Percentiles rank a stretch among this genome's conserved stretches.
phyloP scores from a whole-genome alignment of 2,797 vertebrate genomes.

The Acanthornis magna region DNA sequence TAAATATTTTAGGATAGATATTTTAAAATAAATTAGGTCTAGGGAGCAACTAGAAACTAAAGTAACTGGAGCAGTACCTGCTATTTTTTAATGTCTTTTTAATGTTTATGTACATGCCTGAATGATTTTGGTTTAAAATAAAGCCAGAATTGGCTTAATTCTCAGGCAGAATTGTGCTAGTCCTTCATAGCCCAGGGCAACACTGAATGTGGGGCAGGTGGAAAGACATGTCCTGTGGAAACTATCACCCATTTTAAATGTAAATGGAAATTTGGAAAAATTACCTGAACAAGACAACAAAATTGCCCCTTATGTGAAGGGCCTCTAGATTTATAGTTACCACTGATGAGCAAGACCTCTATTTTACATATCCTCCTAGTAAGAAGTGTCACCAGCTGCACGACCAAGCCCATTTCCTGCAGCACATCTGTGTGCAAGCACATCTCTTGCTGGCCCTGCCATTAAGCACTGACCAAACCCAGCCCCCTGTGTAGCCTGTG shows the following conservation, averaged over 20 bases:
- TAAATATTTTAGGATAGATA: conserved; percentile 13
- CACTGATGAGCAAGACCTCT: not conserved
- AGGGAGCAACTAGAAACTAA: not conserved
- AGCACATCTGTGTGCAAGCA: not conserved
- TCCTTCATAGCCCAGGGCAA: not conserved
- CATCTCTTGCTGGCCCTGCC: not conserved
- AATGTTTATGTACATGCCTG: not conserved
- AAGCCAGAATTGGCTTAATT: not conserved
- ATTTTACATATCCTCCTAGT: not conserved
- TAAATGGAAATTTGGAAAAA: not conserved
- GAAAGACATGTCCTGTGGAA: not conserved
- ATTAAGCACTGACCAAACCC: not conserved
- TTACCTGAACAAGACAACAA: not conserved
- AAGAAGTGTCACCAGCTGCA: not conserved
- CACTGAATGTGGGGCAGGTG: not conserved
- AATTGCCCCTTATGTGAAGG: not conserved
- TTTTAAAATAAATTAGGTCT: conserved; percentile 5
- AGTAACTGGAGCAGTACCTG: conserved; percentile 14
- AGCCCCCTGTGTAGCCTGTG: not conserved
- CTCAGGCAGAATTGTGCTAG: not conserved
- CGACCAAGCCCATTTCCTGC: not conserved
- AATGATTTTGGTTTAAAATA: conserved; percentile 11
- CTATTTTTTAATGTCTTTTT: conserved; percentile 10
- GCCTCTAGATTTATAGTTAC: not conserved
- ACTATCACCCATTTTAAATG: not conserved